Evolutionary conservation across 2,113 vertebrate genomes (phyloP).

Genomic region (Bujurquina vittata): DNA sequence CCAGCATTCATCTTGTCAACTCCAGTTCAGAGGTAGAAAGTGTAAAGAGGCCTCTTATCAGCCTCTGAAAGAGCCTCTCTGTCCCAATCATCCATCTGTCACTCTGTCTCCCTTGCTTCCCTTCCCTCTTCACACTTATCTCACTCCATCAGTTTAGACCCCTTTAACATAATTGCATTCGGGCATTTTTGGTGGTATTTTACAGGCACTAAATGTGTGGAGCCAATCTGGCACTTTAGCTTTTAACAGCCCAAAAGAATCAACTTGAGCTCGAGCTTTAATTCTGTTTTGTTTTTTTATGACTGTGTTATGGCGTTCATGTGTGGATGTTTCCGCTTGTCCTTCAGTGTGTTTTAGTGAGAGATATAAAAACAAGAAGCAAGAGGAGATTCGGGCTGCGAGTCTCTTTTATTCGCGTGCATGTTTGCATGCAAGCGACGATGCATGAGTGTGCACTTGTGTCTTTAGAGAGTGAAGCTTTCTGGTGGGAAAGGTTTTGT

Average conservation of each 20-base stretch:
- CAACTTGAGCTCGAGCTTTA: not conserved
- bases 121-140: conserved; percentile 14
- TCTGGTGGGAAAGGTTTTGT: conserved; percentile 67
- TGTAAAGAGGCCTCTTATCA: conserved; percentile 26
- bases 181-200: not conserved
- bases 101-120: not conserved
- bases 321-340: not conserved
- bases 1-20: conserved; percentile 48
- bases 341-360: not conserved
- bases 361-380: not conserved
- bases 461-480: conserved; percentile 45
- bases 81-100: conserved; percentile 23
- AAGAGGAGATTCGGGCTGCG: not conserved
- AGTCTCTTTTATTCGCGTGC: not conserved
- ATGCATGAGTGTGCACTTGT: not conserved
- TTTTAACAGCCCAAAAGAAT: not conserved
- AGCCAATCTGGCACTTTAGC: not conserved
- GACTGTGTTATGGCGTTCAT: not conserved
- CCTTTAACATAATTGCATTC: not conserved
- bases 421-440: conserved; percentile 27
- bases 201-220: not conserved
- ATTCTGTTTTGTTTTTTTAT: not conserved
- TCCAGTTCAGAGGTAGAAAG: conserved; percentile 39
- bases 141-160: not conserved
- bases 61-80: conserved; percentile 52